Evolutionary conservation across 2,113 vertebrate genomes (phyloP).

Genomic region (Saguinus imperator): DNA sequence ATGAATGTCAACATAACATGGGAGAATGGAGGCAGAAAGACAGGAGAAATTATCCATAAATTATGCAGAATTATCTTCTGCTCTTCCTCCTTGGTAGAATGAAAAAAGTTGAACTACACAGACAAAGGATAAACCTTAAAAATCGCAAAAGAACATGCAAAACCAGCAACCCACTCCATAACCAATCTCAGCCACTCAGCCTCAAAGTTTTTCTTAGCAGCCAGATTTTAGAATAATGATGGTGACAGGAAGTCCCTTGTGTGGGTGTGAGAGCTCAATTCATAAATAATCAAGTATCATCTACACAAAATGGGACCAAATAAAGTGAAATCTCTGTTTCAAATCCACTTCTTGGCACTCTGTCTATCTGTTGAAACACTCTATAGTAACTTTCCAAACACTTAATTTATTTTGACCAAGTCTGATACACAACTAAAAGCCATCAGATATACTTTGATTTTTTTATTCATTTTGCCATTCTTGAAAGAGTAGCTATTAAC

Average conservation of each 20-base stretch:
- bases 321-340: slow-evolving; percentile 14
- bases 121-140: slow-evolving; percentile 9
- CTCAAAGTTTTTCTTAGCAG: background rate
- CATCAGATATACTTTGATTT: background rate
- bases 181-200: background rate
- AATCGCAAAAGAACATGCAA: background rate
- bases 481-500: background rate
- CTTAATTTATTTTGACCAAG: slow-evolving; percentile 27
- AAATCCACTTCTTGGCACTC: background rate
- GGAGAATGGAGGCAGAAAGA: background rate
- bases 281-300: background rate
- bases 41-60: background rate
- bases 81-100: background rate
- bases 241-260: background rate
- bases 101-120: background rate
- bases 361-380: slow-evolving; percentile 8
- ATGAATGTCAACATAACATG: background rate
- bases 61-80: background rate
- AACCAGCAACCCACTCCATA: background rate
- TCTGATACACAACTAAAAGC: background rate
- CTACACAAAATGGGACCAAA: slow-evolving; percentile 17
- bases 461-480: background rate
- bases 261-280: background rate
- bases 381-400: background rate
- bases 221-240: background rate